phyloP scores from a whole-genome alignment of 2,113 vertebrate species.

The Oplegnathus fasciatus region DNA sequence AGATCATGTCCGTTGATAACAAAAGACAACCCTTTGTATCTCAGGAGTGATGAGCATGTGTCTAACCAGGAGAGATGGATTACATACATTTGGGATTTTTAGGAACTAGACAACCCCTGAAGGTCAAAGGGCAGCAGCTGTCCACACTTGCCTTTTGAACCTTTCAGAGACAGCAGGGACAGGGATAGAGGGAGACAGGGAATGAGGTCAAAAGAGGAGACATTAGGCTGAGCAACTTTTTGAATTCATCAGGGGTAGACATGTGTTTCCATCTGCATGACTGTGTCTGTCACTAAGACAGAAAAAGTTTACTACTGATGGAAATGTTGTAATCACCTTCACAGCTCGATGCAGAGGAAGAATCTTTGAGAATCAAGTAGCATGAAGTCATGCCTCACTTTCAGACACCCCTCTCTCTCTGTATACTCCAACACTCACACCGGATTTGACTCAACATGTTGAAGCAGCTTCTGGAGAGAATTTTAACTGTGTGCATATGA shows the following conservation, averaged over 20 bases:
- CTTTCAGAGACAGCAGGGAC: slow-evolving; percentile 24
- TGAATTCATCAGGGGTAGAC: background rate
- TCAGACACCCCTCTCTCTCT: slow-evolving; percentile 7
- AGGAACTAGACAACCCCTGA: slow-evolving; percentile 34
- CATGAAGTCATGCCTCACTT: slow-evolving; percentile 17
- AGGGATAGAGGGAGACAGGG: background rate
- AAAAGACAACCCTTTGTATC: background rate
- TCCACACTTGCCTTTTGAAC: slow-evolving; percentile 45
- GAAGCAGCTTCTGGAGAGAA: slow-evolving; percentile 34
- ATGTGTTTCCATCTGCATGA: slow-evolving; percentile 15
- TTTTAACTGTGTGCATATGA: slow-evolving; percentile 46
- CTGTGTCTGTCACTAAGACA: slow-evolving; percentile 10
- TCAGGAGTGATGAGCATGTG: slow-evolving; percentile 13
- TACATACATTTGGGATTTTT: slow-evolving; percentile 28
- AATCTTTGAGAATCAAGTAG: slow-evolving; percentile 25
- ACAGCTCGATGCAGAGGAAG: slow-evolving; percentile 6
- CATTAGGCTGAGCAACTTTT: background rate
- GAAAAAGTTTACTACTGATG: background rate
- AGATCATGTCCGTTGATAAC: background rate
- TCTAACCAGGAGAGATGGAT: slow-evolving; percentile 26
- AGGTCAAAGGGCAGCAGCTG: slow-evolving; percentile 63
- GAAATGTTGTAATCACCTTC: slow-evolving; percentile 24
- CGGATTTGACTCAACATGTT: slow-evolving; percentile 60
- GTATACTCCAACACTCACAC: slow-evolving; percentile 13
- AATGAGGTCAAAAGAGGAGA: slow-evolving; percentile 34